Percentiles rank a stretch among this genome's conserved stretches.
phyloP scores from a whole-genome alignment of 1,140 invertebrate species.

The Drosophila repleta region DNA sequence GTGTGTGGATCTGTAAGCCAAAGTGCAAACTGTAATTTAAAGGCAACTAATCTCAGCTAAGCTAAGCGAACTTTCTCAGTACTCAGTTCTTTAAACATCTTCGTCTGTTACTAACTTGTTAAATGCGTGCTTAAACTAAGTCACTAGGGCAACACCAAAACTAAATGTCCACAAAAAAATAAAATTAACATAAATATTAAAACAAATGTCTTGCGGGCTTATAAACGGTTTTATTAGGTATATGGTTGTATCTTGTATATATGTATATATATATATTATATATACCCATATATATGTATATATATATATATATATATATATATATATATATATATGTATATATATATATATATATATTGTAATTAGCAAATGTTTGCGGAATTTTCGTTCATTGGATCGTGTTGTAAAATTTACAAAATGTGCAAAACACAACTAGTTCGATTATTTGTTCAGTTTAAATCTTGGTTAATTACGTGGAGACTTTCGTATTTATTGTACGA shows the following conservation, averaged over 20 bases:
- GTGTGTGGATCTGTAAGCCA: not conserved
- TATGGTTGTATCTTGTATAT: conserved; percentile 60
- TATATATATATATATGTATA: conserved; percentile 30
- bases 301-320: conserved; percentile 30
- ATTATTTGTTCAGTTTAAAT: conserved; percentile 44
- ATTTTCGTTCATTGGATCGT: conserved; percentile 52
- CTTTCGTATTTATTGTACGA: conserved; percentile 57
- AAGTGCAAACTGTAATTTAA: too few species aligned
- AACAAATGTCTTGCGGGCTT: conserved; percentile 49
- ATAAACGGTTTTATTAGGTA: conserved; percentile 79
- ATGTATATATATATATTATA: conserved; percentile 38
- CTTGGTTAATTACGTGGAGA: conserved; percentile 45
- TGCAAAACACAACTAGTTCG: conserved; percentile 78
- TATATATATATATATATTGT: conserved; percentile 50
- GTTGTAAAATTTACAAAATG: conserved; percentile 82
- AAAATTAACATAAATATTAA: conserved; percentile 4
- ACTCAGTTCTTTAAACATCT: too few species aligned
- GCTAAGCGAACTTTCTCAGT: not conserved
- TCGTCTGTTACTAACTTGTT: not conserved
- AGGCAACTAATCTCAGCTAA: not conserved
- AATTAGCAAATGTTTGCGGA: conserved; percentile 55
- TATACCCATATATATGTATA: conserved; percentile 40
- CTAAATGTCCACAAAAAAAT: not conserved
- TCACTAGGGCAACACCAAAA: conserved; percentile 31
- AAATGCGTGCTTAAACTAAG: conserved; percentile 12